Evolutionary conservation across 2,888 invertebrate genomes (phyloP).

Genomic region (Mayetiola destructor): DNA sequence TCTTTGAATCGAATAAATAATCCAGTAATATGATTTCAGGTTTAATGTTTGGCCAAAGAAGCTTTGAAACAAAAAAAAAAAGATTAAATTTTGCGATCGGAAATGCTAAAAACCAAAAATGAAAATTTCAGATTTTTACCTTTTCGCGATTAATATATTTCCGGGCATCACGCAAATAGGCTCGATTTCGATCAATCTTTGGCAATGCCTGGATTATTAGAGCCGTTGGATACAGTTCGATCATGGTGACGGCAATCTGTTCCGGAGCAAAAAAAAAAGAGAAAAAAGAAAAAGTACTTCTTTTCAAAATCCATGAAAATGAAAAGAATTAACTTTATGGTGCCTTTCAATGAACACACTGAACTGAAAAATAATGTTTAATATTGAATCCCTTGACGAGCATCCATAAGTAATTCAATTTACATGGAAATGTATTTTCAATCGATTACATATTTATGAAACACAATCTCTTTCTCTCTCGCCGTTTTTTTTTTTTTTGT

Average conservation of each 20-base stretch:
- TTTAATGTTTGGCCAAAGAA: constrained; percentile 31
- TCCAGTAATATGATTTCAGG: constrained; percentile 35
- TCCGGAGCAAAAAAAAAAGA: background rate
- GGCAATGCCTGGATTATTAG: constrained; percentile 30
- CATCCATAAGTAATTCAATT: too few species aligned
- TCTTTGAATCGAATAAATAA: constrained; percentile 29
- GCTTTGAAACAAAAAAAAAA: constrained; percentile 22
- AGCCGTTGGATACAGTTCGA: constrained; percentile 28
- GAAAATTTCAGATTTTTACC: constrained; percentile 22
- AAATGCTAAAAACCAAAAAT: background rate
- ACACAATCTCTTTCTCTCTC: too few species aligned
- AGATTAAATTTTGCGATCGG: background rate
- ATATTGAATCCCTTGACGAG: too few species aligned
- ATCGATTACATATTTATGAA: too few species aligned
- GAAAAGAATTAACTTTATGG: too few species aligned
- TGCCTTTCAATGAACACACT: too few species aligned
- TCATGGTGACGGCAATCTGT: constrained; percentile 22
- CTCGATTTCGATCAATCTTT: constrained; percentile 25
- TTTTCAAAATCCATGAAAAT: background rate
- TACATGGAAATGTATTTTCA: too few species aligned
- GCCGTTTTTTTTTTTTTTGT: too few species aligned
- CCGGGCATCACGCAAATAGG: constrained; percentile 27
- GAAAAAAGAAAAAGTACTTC: background rate
- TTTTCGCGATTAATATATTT: constrained; percentile 31
- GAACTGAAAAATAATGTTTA: too few species aligned